Conservation (phyloP, 1,140 invertebrate genomes). For the Cherax destructor region DNA sequence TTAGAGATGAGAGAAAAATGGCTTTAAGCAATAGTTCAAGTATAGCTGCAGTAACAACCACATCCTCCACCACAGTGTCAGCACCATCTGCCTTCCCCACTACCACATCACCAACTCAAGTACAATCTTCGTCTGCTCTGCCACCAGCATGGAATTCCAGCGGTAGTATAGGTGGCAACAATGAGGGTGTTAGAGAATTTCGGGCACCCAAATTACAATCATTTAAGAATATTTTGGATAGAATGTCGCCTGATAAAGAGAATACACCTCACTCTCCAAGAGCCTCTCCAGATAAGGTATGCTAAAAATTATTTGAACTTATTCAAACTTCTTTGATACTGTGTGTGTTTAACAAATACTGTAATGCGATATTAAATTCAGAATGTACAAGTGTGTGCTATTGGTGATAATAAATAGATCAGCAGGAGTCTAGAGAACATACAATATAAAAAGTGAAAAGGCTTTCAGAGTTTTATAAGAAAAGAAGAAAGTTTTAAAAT, state of each 20-base stretch:
- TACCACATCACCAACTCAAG: slow-evolving; percentile 18
- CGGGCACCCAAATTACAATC: slow-evolving; percentile 59
- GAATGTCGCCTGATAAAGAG: slow-evolving; percentile 70
- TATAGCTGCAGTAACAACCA: not conserved
- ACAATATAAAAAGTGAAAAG: too few species aligned
- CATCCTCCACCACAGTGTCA: slow-evolving; percentile 20
- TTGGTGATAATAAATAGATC: too few species aligned
- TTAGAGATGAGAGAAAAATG: slow-evolving; percentile 16
- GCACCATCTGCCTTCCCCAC: slow-evolving; percentile 36
- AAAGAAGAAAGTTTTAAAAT: too few species aligned
- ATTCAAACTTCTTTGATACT: too few species aligned
- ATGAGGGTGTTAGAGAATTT: slow-evolving; percentile 62
- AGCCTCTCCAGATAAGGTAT: slow-evolving; percentile 62
- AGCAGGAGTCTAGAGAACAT: too few species aligned
- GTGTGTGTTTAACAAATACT: too few species aligned
- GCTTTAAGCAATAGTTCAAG: slow-evolving; percentile 31
- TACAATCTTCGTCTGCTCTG: slow-evolving; percentile 18
- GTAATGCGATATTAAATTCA: too few species aligned
- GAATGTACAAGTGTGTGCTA: too few species aligned
- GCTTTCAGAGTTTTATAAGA: too few species aligned
- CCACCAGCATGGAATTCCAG: not conserved
- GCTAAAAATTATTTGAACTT: too few species aligned
- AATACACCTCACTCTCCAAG: slow-evolving; percentile 15
- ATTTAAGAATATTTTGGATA: slow-evolving; percentile 69
- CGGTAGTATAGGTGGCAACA: not conserved